Conservation (phyloP, 2,888 invertebrate genomes). For the Chymomyza procnemis region DNA sequence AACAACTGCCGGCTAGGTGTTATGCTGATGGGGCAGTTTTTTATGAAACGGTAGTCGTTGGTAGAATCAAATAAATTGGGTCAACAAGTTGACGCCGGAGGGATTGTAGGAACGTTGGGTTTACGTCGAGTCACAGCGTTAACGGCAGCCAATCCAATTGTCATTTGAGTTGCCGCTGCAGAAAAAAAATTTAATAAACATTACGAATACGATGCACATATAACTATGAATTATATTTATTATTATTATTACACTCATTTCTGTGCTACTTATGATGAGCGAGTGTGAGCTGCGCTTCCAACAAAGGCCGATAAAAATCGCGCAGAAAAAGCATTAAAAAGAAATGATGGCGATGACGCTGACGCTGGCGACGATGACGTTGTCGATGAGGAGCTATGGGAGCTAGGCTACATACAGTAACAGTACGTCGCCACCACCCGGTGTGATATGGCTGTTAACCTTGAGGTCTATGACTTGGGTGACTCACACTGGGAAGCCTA, state of each 20-base stretch:
- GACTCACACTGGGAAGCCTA: constrained; percentile 39
- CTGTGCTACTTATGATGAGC: constrained; percentile 21
- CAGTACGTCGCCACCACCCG: constrained; percentile 20
- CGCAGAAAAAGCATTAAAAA: constrained; percentile 36
- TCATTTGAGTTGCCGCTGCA: constrained; percentile 36
- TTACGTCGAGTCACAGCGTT: constrained; percentile 39
- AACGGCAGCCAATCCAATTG: constrained; percentile 19
- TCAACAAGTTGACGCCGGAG: constrained; percentile 34
- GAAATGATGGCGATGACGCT: constrained; percentile 16
- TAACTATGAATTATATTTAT: constrained; percentile 67
- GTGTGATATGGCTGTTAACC: constrained; percentile 65
- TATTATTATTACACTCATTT: constrained; percentile 41
- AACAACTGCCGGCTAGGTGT: constrained; percentile 9
- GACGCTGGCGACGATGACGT: background rate
- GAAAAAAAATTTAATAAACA: constrained; percentile 57
- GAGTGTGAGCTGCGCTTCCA: constrained; percentile 14
- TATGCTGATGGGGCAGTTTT: background rate
- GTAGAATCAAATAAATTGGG: constrained; percentile 43
- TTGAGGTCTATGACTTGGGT: constrained; percentile 69
- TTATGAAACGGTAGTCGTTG: constrained; percentile 18
- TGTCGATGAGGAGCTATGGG: constrained; percentile 2
- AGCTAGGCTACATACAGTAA: constrained; percentile 1
- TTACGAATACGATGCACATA: constrained; percentile 32
- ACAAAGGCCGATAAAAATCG: constrained; percentile 62
- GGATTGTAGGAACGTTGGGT: no score